Evolutionary conservation across 2,888 invertebrate genomes (phyloP).

Genomic region (Folsomia manolachei): DNA sequence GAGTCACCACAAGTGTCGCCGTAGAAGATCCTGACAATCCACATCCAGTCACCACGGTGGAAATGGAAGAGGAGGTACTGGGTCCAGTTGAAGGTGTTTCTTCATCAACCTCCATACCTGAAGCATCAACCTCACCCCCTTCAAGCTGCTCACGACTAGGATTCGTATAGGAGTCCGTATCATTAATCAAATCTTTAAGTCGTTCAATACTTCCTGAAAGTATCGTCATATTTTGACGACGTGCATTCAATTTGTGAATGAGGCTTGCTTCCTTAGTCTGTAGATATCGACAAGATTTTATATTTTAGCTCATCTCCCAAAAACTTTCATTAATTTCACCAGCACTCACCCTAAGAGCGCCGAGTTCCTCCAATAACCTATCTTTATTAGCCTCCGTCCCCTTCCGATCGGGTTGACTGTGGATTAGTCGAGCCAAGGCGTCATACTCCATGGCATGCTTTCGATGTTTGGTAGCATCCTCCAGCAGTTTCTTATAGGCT

Average conservation of each 20-base stretch:
- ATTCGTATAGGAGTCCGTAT: no score
- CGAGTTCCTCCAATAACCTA: conserved; percentile 70
- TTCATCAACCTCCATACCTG: no score
- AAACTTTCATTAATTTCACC: no score
- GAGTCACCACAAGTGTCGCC: no score
- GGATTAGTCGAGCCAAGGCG: conserved; percentile 84
- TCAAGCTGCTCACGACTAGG: no score
- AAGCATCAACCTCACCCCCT: no score
- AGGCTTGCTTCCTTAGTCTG: background rate
- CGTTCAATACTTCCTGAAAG: conserved; percentile 82
- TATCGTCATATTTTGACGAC: conserved; percentile 86
- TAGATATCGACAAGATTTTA: background rate
- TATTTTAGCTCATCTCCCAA: background rate
- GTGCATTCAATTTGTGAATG: conserved; percentile 42
- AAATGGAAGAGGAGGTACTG: no score
- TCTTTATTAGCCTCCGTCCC: conserved; percentile 69
- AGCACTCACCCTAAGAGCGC: conserved; percentile 59
- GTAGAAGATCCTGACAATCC: no score
- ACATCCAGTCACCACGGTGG: no score
- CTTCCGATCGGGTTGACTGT: conserved; percentile 82
- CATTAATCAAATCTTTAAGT: conserved; percentile 74
- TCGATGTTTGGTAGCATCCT: conserved; percentile 54
- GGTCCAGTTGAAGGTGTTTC: no score
- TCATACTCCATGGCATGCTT: conserved; percentile 92
- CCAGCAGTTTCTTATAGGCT: conserved; percentile 64